Percentiles rank a stretch among this genome's conserved stretches.
phyloP scores from a whole-genome alignment of 2,797 vertebrate genomes.

The Sebastes trivittatus region DNA sequence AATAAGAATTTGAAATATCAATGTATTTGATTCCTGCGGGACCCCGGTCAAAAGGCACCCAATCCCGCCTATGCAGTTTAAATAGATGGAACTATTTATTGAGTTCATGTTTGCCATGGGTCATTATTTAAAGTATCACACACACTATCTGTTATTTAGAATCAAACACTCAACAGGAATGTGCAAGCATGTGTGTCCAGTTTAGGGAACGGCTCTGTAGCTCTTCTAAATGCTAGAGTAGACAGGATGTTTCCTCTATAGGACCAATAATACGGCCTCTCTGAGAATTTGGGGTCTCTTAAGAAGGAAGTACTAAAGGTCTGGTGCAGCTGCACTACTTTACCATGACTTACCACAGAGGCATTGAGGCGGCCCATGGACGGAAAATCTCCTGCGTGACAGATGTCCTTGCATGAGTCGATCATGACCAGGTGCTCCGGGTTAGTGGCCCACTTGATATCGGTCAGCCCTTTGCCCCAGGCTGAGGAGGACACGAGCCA shows the following conservation, averaged over 20 bases:
- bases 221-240: no score
- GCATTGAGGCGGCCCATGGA: conserved; percentile 93
- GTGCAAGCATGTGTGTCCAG: no score
- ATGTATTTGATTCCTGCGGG: no score
- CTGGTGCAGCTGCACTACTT: not conserved
- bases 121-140: no score
- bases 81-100: not conserved
- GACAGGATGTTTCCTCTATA: not conserved
- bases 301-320: not conserved
- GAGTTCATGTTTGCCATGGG: not conserved
- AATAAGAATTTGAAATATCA: no score
- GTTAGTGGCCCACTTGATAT: conserved; percentile 88
- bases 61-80: no score
- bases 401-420: conserved; percentile 18
- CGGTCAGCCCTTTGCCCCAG: conserved; percentile 90
- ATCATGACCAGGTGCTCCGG: conserved; percentile 71
- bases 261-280: not conserved
- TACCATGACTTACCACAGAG: conserved; percentile 87
- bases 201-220: no score
- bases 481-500: conserved; percentile 95
- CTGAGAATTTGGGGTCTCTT: not conserved
- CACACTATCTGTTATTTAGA: no score
- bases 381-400: conserved; percentile 73
- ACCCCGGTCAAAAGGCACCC: no score
- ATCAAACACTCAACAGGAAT: no score